Evolutionary conservation across 1,140 invertebrate genomes (phyloP).

Genomic region (Prorops nasuta): DNA sequence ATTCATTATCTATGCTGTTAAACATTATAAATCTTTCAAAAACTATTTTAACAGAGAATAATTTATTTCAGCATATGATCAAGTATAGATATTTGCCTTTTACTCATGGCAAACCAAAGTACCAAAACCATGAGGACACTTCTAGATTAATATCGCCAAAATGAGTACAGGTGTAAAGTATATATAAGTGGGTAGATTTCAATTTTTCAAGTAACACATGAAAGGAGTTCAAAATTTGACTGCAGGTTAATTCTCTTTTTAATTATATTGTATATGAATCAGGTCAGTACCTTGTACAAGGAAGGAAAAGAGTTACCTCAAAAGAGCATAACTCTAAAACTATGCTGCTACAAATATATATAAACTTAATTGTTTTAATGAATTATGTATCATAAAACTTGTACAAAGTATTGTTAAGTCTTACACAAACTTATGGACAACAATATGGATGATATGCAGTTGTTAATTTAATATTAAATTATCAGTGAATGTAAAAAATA

Average conservation of each 20-base stretch:
- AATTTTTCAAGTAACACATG: constrained; percentile 28
- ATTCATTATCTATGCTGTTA: too few relatives aligned
- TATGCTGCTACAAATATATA: constrained; percentile 15
- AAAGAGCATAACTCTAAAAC: constrained; percentile 20
- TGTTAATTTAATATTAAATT: constrained; percentile 35
- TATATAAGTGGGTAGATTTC: constrained; percentile 44
- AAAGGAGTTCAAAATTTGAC: constrained; percentile 9
- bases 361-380: constrained; percentile 50
- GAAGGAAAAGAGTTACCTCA: constrained; percentile 17
- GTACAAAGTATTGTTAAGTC: constrained; percentile 56
- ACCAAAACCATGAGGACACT: constrained; percentile 67
- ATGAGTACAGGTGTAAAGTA: constrained; percentile 37
- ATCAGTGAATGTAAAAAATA: constrained; percentile 26
- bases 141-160: constrained; percentile 58
- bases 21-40: background rate
- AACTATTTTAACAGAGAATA: constrained; percentile 22
- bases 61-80: constrained; percentile 93
- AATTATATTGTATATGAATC: constrained; percentile 19
- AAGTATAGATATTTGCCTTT: constrained; percentile 99
- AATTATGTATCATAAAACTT: constrained; percentile 55
- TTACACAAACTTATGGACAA: constrained; percentile 44
- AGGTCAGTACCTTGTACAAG: constrained; percentile 25
- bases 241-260: constrained; percentile 25
- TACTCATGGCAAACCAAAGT: constrained; percentile 95
- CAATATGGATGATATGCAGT: constrained; percentile 31